Conservation (phyloP, 2,797 vertebrate species). For the Intellagama lesueurii region DNA sequence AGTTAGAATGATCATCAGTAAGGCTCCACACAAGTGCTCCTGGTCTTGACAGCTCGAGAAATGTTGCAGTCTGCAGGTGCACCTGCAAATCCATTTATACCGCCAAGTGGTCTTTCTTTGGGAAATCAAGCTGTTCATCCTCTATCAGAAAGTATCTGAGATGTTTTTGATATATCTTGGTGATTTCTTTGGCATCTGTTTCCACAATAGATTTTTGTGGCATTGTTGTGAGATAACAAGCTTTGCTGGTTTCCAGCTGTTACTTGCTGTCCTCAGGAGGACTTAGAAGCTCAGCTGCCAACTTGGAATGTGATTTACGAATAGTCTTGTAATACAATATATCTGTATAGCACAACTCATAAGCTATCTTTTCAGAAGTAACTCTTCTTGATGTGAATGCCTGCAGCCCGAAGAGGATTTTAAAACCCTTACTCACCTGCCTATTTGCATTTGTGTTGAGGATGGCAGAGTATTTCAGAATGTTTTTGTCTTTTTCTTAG, state of each 20-base stretch:
- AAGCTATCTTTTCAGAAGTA: conserved; percentile 35
- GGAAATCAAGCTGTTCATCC: conserved; percentile 44
- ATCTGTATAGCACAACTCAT: conserved; percentile 27
- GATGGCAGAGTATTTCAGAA: neutral
- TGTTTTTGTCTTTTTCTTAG: neutral
- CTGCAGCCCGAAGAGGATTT: conserved; percentile 41
- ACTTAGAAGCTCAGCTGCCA: conserved; percentile 47
- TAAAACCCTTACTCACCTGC: conserved; percentile 36
- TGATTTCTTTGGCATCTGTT: conserved; percentile 47
- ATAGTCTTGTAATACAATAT: neutral
- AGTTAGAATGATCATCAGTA: conserved; percentile 60
- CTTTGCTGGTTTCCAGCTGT: conserved; percentile 25
- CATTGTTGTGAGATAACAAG: conserved; percentile 54
- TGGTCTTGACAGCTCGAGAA: conserved; percentile 32
- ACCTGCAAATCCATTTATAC: neutral
- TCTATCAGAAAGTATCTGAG: conserved; percentile 30
- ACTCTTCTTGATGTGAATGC: conserved; percentile 36
- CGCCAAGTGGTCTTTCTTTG: conserved; percentile 29
- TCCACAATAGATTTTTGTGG: conserved; percentile 35
- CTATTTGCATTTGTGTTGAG: conserved; percentile 37
- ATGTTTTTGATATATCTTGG: conserved; percentile 47
- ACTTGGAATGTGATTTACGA: conserved; percentile 30
- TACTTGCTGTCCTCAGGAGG: conserved; percentile 27
- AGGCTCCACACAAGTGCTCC: conserved; percentile 9
- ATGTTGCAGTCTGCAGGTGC: conserved; percentile 50